Evolutionary conservation across 2,888 invertebrate genomes (phyloP).

Genomic region (Caenorhabditis zanzibari): DNA sequence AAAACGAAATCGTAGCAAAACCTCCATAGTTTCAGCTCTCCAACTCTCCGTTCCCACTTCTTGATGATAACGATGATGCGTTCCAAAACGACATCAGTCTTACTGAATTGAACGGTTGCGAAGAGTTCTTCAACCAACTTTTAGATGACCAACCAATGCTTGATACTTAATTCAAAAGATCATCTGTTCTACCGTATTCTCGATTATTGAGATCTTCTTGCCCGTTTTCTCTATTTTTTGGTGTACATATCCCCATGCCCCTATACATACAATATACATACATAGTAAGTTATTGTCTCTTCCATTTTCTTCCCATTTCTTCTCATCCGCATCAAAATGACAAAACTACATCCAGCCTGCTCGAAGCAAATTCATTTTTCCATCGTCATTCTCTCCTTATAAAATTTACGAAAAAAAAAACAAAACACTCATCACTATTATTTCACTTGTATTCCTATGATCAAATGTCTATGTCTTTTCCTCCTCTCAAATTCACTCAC

Average conservation of each 20-base stretch:
- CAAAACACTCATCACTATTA: not conserved
- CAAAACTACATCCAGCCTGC: constrained; percentile 26
- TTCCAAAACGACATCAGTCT: constrained; percentile 44
- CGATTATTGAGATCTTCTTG: constrained; percentile 30
- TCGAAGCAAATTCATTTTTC: constrained; percentile 42
- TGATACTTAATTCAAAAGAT: not conserved
- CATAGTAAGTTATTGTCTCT: constrained; percentile 63
- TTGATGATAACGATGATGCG: constrained; percentile 40
- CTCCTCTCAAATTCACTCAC: constrained; percentile 17
- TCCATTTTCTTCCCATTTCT: constrained; percentile 9
- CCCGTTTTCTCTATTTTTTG: constrained; percentile 16
- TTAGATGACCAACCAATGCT: constrained; percentile 29
- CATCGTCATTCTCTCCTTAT: constrained; percentile 19
- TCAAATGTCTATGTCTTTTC: constrained; percentile 28
- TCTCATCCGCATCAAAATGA: constrained; percentile 54
- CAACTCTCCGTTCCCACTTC: constrained; percentile 41
- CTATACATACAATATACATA: constrained; percentile 61
- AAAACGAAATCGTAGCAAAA: not conserved
- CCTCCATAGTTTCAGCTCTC: constrained; percentile 35
- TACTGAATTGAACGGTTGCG: constrained; percentile 43
- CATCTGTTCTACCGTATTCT: not conserved
- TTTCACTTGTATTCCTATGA: constrained; percentile 36
- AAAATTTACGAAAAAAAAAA: not conserved
- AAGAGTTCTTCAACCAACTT: constrained; percentile 41
- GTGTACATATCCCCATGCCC: constrained; percentile 35